Percentiles rank a stretch among this genome's conserved stretches.
These are phyloP conservation scores for Ornithoptera priamus DNA, from an alignment of 2,888 invertebrate genomes.

Conservation along the genomic window DNA sequence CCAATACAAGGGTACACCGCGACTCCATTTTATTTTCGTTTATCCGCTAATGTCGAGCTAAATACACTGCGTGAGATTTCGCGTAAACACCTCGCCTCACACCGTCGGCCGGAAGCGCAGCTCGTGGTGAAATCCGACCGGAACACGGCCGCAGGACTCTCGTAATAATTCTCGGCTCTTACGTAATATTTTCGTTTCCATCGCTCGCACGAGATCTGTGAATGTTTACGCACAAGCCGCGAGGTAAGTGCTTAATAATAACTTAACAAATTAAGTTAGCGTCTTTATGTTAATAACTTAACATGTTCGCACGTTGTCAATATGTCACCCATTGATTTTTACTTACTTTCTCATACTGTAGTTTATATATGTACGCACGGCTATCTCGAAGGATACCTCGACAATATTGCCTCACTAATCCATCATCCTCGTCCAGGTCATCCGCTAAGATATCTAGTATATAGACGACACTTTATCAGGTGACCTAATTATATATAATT, in stretches of 20 bases:
- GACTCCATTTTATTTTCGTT: slow-evolving; percentile 70
- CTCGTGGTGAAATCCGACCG: slow-evolving; percentile 37
- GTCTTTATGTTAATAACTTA: neutral
- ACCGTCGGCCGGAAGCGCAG: slow-evolving; percentile 27
- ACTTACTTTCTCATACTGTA: slow-evolving; percentile 32
- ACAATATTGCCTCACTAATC: neutral
- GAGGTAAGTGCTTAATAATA: slow-evolving; percentile 38
- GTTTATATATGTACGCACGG: neutral
- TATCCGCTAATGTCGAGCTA: slow-evolving; percentile 48
- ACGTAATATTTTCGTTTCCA: slow-evolving; percentile 50
- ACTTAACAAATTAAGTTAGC: too few species aligned
- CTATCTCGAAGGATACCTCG: neutral
- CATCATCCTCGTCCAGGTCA: too few species aligned
- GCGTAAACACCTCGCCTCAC: slow-evolving; percentile 29
- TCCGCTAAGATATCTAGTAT: too few species aligned
- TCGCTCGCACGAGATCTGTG: slow-evolving; percentile 34
- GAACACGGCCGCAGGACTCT: neutral
- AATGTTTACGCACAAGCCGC: slow-evolving; percentile 33
- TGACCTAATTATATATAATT: too few species aligned
- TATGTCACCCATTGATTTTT: slow-evolving; percentile 43
- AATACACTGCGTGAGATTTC: slow-evolving; percentile 37
- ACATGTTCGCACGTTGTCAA: neutral
- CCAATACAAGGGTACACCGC: slow-evolving; percentile 46
- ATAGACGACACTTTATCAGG: too few species aligned
- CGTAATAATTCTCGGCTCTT: slow-evolving; percentile 35